Base-by-base conservation (phyloP, 2,797 vertebrate species). In the Acestrorhynchus altus region DNA sequence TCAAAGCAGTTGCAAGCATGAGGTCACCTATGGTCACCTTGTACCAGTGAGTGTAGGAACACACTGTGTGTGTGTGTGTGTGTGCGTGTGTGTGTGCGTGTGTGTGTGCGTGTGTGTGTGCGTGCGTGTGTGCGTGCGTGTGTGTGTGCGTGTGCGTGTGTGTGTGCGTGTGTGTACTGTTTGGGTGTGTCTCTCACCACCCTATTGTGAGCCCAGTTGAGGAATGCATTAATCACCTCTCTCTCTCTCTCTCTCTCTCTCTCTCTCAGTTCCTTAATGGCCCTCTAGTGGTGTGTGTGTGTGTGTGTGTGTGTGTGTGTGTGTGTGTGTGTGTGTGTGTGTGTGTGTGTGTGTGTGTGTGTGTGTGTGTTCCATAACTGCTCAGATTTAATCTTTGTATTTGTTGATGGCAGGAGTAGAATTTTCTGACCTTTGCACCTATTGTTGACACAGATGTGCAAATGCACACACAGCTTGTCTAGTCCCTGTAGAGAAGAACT, bases 201-300 rank as follows among this genome's bases (percentile, higher is more conserved):
- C 20, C 72, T 67, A 54, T 75, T 49, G 68, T 47, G 84, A 65
- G 63, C 52, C 67, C 63, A 80, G 85, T 74, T 79, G 82, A 20
- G 89, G 88, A 93, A 92, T 92, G 89, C 81, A 84, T 88, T 89
- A 89, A 89, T 89, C 87, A 84, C 11, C 72, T 39, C 85, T 75
- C 76, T 78, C 70, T 64, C 39, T 76, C 28, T 22, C 72, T 39
- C 42, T 1, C 12, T 4, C 22, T 13, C n/a, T 26, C 59, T 31
- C 24, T 18, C 63, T 66, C 40, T 65, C 31, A 42, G 11, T 60
- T 40, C 39, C 51, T 54, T n/a, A n/a, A n/a, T n/a, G n/a, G 39
- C 61, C 40, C 61, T 64, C 61, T 35, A 28, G 6, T 13, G 16
- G 31, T 18, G 1, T 35, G 31, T 24, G 31, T 24, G 8, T 18